Percentiles rank a stretch among this genome's conserved stretches.
Conservation (phyloP, 1,140 invertebrate genomes). For the Galleria mellonella region DNA sequence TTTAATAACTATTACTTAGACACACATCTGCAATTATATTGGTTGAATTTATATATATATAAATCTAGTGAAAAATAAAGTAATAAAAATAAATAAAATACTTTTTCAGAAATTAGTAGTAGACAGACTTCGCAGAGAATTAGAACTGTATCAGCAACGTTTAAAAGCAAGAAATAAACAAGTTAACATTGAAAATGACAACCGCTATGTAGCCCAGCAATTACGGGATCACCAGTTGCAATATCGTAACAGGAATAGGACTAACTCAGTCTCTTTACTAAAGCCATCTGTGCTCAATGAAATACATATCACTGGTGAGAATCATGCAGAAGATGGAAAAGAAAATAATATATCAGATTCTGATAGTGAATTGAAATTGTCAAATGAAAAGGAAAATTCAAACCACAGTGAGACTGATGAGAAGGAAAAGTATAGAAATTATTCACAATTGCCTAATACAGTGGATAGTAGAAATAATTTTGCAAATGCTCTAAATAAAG, state of each 20-base stretch:
- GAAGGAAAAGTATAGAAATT: conserved; percentile 47
- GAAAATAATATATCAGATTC: conserved; percentile 48
- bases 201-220: conserved; percentile 67
- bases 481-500: conserved; percentile 66
- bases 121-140: conserved; percentile 58
- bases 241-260: conserved; percentile 48
- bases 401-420: conserved; percentile 43
- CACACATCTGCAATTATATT: no score
- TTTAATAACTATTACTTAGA: no score
- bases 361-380: conserved; percentile 47
- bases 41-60: no score
- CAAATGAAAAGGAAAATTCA: conserved; percentile 48
- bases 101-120: conserved; percentile 62
- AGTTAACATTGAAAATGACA: conserved; percentile 63
- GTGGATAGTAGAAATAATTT: conserved; percentile 61
- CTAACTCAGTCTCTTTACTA: conserved; percentile 41
- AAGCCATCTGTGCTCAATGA: conserved; percentile 70
- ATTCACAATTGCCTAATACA: conserved; percentile 36
- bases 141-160: conserved; percentile 64
- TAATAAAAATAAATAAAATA: no score
- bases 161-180: conserved; percentile 62
- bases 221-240: conserved; percentile 64
- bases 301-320: conserved; percentile 64
- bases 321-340: conserved; percentile 33
- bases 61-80: no score